Percentiles rank a stretch among this genome's conserved stretches.
phyloP scores from a whole-genome alignment of 2,888 invertebrate genomes.

The Rosalia funebris region DNA sequence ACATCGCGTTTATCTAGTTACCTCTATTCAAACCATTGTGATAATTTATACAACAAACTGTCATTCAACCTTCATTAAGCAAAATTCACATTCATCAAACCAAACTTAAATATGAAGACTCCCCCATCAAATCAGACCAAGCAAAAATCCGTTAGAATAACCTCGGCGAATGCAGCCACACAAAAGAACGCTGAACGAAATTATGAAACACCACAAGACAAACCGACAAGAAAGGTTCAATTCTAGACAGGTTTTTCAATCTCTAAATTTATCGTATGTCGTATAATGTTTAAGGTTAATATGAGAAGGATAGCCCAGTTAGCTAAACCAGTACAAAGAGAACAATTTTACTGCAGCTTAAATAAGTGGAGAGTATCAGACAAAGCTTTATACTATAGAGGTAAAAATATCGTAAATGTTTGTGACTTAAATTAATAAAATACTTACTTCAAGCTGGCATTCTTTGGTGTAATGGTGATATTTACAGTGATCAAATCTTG shows the following conservation, averaged over 20 bases:
- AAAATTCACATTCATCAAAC: background rate
- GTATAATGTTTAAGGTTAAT: background rate
- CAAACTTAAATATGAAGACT: background rate
- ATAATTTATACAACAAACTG: background rate
- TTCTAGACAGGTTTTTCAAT: too few relatives aligned
- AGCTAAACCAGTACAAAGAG: background rate
- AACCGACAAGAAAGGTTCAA: background rate
- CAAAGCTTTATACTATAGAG: background rate
- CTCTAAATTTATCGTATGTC: too few relatives aligned
- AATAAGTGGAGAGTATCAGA: background rate
- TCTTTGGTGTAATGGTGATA: too few relatives aligned
- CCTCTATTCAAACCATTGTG: too few relatives aligned
- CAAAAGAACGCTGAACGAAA: background rate
- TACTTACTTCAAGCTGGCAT: too few relatives aligned
- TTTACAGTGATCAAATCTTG: too few relatives aligned
- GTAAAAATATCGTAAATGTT: too few relatives aligned
- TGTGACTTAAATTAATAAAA: too few relatives aligned
- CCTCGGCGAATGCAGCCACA: background rate
- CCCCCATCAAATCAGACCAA: background rate
- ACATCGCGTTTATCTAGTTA: too few relatives aligned
- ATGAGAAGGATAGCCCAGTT: background rate
- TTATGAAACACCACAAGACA: background rate
- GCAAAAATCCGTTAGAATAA: background rate
- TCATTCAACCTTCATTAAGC: background rate
- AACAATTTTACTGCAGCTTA: background rate